A percentile compares a stretch with the other conserved stretches of the same genome.
These are phyloP conservation scores for Thaleichthys pacificus DNA, from an alignment of 2,797 vertebrate genomes.

Conservation along the genomic window DNA sequence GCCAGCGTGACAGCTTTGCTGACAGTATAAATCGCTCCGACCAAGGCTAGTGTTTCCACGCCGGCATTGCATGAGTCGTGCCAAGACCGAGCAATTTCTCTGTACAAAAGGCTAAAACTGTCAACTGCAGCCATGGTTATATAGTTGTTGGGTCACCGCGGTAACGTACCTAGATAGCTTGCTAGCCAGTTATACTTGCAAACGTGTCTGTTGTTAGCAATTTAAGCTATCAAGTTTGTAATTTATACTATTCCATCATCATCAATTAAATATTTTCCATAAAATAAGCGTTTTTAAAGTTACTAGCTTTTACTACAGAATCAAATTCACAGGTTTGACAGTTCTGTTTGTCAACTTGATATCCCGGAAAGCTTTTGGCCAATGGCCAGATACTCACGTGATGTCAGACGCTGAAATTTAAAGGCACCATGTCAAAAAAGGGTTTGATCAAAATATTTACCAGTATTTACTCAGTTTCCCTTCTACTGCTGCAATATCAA, in stretches of 20 bases:
- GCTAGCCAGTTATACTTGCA: too few species aligned
- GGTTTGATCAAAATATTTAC: background rate
- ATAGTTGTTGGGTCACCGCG: slow-evolving; percentile 19
- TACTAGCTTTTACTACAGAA: background rate
- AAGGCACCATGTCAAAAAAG: background rate
- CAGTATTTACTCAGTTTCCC: background rate
- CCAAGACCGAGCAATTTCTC: slow-evolving; percentile 81
- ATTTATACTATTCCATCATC: background rate
- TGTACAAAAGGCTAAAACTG: slow-evolving; percentile 86
- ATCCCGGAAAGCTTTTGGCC: background rate
- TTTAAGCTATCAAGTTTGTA: background rate
- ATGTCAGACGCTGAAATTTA: background rate
- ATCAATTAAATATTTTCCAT: background rate
- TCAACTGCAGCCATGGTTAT: slow-evolving; percentile 90
- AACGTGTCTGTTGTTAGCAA: background rate
- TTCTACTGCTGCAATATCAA: background rate
- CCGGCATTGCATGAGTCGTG: slow-evolving; percentile 72
- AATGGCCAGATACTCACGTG: background rate
- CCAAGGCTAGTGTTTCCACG: slow-evolving; percentile 83
- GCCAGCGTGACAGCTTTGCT: slow-evolving; percentile 75
- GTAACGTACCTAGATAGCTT: background rate
- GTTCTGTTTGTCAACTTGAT: background rate
- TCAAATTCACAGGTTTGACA: background rate
- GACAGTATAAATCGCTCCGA: slow-evolving; percentile 86
- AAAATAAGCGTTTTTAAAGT: background rate